Conservation (phyloP, 2,888 invertebrate genomes). For the Dinocampus coccinellae region DNA sequence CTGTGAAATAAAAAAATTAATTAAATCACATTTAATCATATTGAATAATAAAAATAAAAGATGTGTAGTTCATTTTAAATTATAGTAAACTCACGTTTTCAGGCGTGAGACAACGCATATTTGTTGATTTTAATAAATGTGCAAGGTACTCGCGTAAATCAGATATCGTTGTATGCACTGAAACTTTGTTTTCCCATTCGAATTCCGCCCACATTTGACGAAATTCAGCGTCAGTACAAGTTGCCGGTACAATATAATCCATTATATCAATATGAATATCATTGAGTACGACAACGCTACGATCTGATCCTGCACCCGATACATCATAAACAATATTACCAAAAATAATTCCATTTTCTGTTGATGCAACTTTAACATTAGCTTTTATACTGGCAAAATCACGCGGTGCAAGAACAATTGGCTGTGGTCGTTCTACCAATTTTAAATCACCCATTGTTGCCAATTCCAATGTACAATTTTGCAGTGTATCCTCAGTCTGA, state of each 20-base stretch:
- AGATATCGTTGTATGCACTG: constrained; percentile 93
- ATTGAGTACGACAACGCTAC: constrained; percentile 97
- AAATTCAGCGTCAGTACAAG: constrained; percentile 96
- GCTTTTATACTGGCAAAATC: constrained; percentile 99
- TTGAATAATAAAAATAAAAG: background rate
- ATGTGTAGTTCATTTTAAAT: background rate
- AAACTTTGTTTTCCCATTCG: constrained; percentile 99
- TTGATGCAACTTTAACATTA: constrained; percentile 98
- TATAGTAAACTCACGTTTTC: constrained; percentile 77
- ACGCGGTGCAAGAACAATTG: constrained; percentile 94
- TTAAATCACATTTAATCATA: too few relatives aligned
- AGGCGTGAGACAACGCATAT: constrained; percentile 99
- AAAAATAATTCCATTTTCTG: constrained; percentile 99
- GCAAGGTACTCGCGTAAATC: constrained; percentile 94
- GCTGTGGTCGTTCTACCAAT: constrained; percentile 96
- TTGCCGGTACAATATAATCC: constrained; percentile 98
- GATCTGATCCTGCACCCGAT: constrained; percentile 89
- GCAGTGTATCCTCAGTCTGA: constrained; percentile 97
- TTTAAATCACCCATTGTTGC: constrained; percentile 98
- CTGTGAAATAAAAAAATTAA: constrained; percentile 64
- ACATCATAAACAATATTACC: constrained; percentile 99
- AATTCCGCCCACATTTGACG: constrained; percentile 99
- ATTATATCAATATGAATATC: constrained; percentile 99
- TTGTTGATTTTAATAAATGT: constrained; percentile 93
- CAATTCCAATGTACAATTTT: constrained; percentile 97